phyloP scores from a whole-genome alignment of 2,797 vertebrate species.

The Discoglossus pictus region DNA sequence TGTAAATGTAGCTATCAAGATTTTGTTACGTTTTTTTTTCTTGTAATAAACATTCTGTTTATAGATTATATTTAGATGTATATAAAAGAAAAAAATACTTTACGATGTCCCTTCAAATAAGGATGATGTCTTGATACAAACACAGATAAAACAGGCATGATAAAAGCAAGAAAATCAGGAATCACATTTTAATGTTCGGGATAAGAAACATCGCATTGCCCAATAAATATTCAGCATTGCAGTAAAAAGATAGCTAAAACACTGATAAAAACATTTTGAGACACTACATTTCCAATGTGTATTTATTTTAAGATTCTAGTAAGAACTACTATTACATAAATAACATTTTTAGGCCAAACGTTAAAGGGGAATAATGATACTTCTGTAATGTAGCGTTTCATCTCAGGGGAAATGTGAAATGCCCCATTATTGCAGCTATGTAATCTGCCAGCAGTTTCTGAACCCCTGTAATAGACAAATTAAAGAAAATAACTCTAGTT shows the following conservation, averaged over 20 bases:
- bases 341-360: conserved; percentile 16
- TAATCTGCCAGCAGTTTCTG: conserved; percentile 41
- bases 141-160: no score
- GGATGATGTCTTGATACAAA: no score
- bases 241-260: no score
- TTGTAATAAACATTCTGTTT: no score
- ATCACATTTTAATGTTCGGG: neutral
- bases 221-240: no score
- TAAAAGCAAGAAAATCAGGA: conserved; percentile 6
- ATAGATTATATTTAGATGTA: no score
- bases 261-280: neutral
- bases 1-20: no score
- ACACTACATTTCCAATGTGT: no score
- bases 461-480: conserved; percentile 40
- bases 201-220: no score
- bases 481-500: conserved; percentile 42
- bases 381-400: conserved; percentile 40
- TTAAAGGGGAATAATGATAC: conserved; percentile 28
- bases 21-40: no score
- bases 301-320: neutral
- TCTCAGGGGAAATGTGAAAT: conserved; percentile 38
- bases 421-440: conserved; percentile 31
- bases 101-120: no score
- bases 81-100: no score
- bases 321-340: conserved; percentile 12